Percentiles rank a stretch among this genome's conserved stretches.
Conservation (phyloP, 2,797 vertebrate species). For the Sebastes melanostomus region DNA sequence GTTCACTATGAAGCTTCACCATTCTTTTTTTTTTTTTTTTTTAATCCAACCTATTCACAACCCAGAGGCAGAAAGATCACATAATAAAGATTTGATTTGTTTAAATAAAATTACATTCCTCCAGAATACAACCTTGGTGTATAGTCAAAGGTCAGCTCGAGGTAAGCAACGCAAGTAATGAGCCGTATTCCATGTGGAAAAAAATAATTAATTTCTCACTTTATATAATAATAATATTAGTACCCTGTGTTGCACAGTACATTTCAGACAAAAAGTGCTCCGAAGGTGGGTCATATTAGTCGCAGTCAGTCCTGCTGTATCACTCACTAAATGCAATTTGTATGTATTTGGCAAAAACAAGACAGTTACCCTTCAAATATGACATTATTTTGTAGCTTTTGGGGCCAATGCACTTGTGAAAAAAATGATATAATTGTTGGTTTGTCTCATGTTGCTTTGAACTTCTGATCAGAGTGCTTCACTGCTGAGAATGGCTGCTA, state of each 20-base stretch:
- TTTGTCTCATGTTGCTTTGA: not conserved
- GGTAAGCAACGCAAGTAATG: slow-evolving; percentile 57
- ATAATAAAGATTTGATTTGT: slow-evolving; percentile 62
- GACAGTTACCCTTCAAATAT: not conserved
- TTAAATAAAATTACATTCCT: slow-evolving; percentile 72
- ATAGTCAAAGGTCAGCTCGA: slow-evolving; percentile 34
- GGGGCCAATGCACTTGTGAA: not conserved
- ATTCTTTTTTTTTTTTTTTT: not conserved
- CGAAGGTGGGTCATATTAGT: not conserved
- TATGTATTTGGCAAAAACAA: not conserved
- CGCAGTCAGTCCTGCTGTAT: not conserved
- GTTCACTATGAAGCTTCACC: slow-evolving; percentile 33
- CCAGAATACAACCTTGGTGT: slow-evolving; percentile 56
- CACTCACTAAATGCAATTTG: not conserved
- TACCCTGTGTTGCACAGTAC: not conserved
- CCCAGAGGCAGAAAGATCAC: slow-evolving; percentile 54
- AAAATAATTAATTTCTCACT: not conserved
- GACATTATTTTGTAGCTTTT: not conserved
- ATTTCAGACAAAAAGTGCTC: not conserved
- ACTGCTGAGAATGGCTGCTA: not conserved
- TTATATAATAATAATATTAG: not conserved
- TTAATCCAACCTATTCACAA: slow-evolving; percentile 40
- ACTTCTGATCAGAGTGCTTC: not conserved
- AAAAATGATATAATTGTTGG: not conserved
- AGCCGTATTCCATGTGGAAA: slow-evolving; percentile 11